Evolutionary conservation across 2,888 invertebrate genomes (phyloP).

Genomic region (Timandra comae): DNA sequence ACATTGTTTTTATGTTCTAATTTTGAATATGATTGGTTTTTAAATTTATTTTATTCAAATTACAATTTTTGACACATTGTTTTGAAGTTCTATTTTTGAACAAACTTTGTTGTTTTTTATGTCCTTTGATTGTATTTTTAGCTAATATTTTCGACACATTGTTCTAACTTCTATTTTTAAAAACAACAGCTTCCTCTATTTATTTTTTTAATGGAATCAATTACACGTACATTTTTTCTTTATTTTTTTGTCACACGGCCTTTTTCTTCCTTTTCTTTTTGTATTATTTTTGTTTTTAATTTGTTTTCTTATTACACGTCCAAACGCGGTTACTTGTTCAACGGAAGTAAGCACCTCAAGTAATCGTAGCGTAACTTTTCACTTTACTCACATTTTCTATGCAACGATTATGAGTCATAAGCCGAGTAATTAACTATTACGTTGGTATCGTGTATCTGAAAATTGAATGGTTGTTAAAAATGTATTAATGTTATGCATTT

Average conservation of each 20-base stretch:
- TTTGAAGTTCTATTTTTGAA: constrained; percentile 1
- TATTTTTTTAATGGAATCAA: neutral
- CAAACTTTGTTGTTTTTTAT: no score
- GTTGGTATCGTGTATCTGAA: constrained; percentile 19
- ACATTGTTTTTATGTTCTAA: constrained; percentile 35
- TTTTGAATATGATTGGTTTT: no score
- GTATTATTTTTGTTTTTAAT: no score
- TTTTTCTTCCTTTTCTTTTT: no score
- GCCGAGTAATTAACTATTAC: constrained; percentile 21
- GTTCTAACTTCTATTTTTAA: no score
- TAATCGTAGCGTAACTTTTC: constrained; percentile 50
- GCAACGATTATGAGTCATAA: constrained; percentile 15
- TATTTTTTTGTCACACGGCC: no score
- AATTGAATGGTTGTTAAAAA: constrained; percentile 16
- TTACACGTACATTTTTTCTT: constrained; percentile 14
- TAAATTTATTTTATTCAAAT: no score
- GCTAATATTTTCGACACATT: no score
- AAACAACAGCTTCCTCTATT: no score
- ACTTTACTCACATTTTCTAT: constrained; percentile 49
- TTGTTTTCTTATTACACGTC: constrained; percentile 41
- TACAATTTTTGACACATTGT: constrained; percentile 30
- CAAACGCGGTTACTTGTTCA: constrained; percentile 44
- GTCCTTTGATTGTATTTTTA: no score
- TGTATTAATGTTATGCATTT: constrained; percentile 12
- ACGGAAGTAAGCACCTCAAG: constrained; percentile 58